Evolutionary conservation across 2,113 vertebrate species (phyloP).

Genomic region (Stigmatopora argus): DNA sequence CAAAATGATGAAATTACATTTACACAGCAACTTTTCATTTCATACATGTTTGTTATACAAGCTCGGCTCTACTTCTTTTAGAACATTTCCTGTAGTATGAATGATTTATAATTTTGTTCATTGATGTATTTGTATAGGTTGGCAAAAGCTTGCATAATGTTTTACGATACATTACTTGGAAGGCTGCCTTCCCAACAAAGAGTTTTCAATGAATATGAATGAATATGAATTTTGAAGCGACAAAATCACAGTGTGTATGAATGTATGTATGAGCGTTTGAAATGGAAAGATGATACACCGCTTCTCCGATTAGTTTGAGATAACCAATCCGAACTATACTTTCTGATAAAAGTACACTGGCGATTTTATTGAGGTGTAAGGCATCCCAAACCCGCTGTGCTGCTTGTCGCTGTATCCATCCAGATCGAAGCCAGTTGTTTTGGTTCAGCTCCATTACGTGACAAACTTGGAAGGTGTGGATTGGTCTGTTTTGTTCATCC

Average conservation of each 20-base stretch:
- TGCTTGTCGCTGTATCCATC: slow-evolving; percentile 90
- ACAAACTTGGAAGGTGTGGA: slow-evolving; percentile 97
- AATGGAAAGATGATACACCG: slow-evolving; percentile 5
- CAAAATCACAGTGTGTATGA: neutral
- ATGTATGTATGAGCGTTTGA: slow-evolving; percentile 8
- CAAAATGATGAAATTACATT: too few species aligned
- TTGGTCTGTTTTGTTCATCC: slow-evolving; percentile 94
- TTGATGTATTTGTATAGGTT: slow-evolving; percentile 1
- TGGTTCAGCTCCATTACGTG: slow-evolving; percentile 98
- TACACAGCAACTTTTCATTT: neutral
- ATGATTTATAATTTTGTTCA: slow-evolving; percentile 13
- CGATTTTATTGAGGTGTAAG: neutral
- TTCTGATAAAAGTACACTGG: neutral
- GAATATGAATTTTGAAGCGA: slow-evolving; percentile 8
- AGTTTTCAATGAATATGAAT: neutral
- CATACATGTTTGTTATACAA: neutral
- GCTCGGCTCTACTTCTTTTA: neutral
- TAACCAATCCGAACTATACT: neutral
- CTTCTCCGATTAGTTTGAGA: slow-evolving; percentile 1
- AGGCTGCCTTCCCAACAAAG: neutral
- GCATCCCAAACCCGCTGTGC: slow-evolving; percentile 80
- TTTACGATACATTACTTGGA: neutral
- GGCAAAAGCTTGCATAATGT: neutral
- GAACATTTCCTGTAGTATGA: slow-evolving; percentile 2
- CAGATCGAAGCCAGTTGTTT: slow-evolving; percentile 96